Evolutionary conservation across 2,113 vertebrate species (phyloP), one percentile per base, ranked within the genome.

Genomic region (Martes martes): DNA sequence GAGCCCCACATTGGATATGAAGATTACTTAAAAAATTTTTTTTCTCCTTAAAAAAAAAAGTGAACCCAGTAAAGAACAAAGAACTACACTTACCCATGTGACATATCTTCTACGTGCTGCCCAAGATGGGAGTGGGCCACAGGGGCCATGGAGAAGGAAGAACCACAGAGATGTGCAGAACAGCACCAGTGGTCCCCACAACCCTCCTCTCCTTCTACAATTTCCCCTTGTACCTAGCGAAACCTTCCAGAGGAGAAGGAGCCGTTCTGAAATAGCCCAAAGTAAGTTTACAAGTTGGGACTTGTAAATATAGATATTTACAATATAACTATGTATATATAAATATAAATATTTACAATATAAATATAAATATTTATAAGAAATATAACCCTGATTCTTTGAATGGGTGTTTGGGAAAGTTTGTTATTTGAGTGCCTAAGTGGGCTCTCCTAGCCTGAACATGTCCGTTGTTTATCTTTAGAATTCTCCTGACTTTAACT

Each of bases 401-500:
- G 26, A 93, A 9, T 7, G 50, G 50, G 4, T n/a, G 45, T 33
- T 63, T 19, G 47, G 61, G 67, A 33, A 28, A 89, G 52, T 2
- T 16, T n/a, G 9, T 6, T 15, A 5, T 33, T 59, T 61, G 55
- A 73, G 45, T 33, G 14, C 86, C 28, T 73, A 23, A 36, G 19
- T 28, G 33, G 69, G 26, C 11, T 36, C 11, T 26, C 57, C 45
- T 36, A 67, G 21, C 80, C 78, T 61, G 69, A 92, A 36, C 23
- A 1, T 73, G 45, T 74, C 55, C 36, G 0, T 13, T 21, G 61
- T 61, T 28, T 33, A 42, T 94, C 89, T 78, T 88, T 91, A 91
- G 65, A 50, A 78, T 69, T 65, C 84, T 69, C 90, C 67, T 59
- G 95, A 55, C 47, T 95, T 96, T 91, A 61, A 19, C 63, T 81